Evolutionary conservation across 2,113 vertebrate species (phyloP).

Genomic region (Cyphomyrus discorhynchus): DNA sequence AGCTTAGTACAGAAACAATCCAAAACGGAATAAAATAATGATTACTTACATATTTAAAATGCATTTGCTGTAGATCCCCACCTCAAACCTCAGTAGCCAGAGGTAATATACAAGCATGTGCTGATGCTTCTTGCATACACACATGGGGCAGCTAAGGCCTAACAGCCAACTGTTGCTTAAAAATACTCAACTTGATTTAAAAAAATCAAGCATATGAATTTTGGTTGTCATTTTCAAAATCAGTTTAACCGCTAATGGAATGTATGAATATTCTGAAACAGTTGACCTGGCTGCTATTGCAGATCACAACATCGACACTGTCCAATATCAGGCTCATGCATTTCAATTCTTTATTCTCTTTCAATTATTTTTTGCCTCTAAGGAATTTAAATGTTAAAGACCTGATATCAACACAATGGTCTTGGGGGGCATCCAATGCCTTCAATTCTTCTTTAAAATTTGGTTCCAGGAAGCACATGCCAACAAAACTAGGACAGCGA

Average conservation of each 20-base stretch:
- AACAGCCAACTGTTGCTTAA: background rate
- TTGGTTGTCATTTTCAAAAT: background rate
- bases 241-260: background rate
- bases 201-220: too few species aligned
- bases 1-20: background rate
- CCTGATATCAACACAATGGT: background rate
- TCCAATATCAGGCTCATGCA: background rate
- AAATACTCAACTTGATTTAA: background rate
- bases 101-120: background rate
- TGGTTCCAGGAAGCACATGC: constrained; percentile 24
- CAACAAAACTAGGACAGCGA: constrained; percentile 78
- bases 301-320: background rate
- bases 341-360: background rate
- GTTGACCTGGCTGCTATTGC: background rate
- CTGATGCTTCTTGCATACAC: background rate
- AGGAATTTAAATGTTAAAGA: background rate
- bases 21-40: background rate
- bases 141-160: background rate
- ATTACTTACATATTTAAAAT: background rate
- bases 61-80: background rate
- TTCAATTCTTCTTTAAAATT: background rate
- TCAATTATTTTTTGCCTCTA: background rate
- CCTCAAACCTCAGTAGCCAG: background rate
- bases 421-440: background rate
- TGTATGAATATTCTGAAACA: background rate